Conservation (phyloP, 2,113 vertebrate genomes). For the Phalacrocorax brasilianus region DNA sequence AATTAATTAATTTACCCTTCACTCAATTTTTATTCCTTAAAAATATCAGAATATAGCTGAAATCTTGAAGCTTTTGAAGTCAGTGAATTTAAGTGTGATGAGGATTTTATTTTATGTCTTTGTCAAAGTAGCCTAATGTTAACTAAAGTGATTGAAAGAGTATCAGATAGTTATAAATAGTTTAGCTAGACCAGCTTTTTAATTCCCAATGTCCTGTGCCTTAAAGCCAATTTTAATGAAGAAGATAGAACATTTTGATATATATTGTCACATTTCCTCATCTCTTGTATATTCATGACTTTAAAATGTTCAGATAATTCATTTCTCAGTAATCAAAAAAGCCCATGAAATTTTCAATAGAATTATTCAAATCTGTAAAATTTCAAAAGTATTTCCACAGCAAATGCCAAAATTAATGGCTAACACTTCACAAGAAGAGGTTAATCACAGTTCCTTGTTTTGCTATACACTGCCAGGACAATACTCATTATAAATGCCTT, state of each 20-base stretch:
- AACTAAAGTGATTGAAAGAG: not conserved
- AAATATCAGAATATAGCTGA: not conserved
- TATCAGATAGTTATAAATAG: slow-evolving; percentile 37
- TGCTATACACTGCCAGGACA: slow-evolving; percentile 29
- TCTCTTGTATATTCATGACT: slow-evolving; percentile 49
- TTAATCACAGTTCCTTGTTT: slow-evolving; percentile 70
- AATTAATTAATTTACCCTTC: not conserved
- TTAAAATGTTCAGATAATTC: slow-evolving; percentile 43
- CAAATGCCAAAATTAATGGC: slow-evolving; percentile 60
- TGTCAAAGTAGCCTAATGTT: slow-evolving; percentile 10
- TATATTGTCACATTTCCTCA: slow-evolving; percentile 32
- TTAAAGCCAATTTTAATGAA: slow-evolving; percentile 12
- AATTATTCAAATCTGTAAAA: slow-evolving; percentile 62
- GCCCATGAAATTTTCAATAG: slow-evolving; percentile 57
- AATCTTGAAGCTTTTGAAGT: not conserved
- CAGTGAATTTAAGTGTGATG: not conserved
- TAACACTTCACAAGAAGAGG: slow-evolving; percentile 61
- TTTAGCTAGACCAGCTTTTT: slow-evolving; percentile 25
- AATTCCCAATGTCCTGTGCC: not conserved
- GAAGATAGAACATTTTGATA: not conserved
- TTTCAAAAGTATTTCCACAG: slow-evolving; percentile 49
- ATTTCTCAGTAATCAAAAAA: slow-evolving; percentile 51
- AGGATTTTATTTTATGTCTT: slow-evolving; percentile 17
- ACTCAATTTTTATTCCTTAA: not conserved
- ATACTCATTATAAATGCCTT: slow-evolving; percentile 33